phyloP scores from a whole-genome alignment of 1,140 invertebrate genomes.

The Nylanderia fulva region DNA sequence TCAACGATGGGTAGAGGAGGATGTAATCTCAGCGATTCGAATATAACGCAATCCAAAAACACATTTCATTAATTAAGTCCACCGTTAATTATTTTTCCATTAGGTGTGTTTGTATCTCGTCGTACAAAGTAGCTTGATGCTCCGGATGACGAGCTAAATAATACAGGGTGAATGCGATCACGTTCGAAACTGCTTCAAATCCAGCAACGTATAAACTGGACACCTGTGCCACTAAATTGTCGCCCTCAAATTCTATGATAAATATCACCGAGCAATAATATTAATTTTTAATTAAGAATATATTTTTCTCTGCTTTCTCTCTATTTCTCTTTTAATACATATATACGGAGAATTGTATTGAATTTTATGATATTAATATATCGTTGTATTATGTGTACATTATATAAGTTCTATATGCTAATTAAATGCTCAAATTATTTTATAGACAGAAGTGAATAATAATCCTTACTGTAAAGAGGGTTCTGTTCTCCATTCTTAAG shows the following conservation, averaged over 20 bases:
- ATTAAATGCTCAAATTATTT: not conserved
- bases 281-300: not conserved
- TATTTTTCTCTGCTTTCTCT: not conserved
- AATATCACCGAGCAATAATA: not conserved
- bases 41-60: constrained; percentile 73
- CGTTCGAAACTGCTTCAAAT: constrained; percentile 86
- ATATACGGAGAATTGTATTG: too few species aligned
- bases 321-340: not conserved
- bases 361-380: too few species aligned
- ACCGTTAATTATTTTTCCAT: constrained; percentile 65
- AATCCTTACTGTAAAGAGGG: constrained; percentile 71
- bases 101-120: constrained; percentile 87
- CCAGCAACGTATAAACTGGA: constrained; percentile 85
- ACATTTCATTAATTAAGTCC: constrained; percentile 74
- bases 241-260: constrained; percentile 74
- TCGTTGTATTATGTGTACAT: not conserved
- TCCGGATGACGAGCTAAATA: constrained; percentile 80
- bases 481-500: constrained; percentile 78
- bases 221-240: constrained; percentile 78
- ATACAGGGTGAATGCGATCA: constrained; percentile 84
- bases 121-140: constrained; percentile 82
- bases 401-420: not conserved
- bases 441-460: not conserved
- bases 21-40: constrained; percentile 85
- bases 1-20: constrained; percentile 87